These are phyloP conservation scores for Drosophila erecta DNA, from an alignment of 1,140 invertebrate genomes.

Conservation along the genomic window DNA sequence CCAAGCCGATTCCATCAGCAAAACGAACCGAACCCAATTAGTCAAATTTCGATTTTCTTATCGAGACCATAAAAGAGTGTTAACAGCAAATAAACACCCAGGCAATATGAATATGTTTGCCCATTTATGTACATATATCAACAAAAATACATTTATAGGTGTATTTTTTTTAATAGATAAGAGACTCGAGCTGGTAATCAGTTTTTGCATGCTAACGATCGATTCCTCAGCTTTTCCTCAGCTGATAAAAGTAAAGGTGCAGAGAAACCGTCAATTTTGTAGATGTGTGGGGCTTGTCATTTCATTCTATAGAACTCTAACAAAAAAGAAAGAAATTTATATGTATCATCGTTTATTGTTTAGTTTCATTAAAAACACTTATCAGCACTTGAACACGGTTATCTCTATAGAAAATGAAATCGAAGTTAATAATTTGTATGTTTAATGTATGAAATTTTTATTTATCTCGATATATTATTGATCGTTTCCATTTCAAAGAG, in stretches of 20 bases:
- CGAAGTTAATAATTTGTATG: too few species aligned
- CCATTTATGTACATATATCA: background rate
- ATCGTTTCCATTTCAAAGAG: background rate
- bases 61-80: constrained; percentile 37
- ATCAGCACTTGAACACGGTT: background rate
- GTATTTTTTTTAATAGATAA: constrained; percentile 31
- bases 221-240: constrained; percentile 18
- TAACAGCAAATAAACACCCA: constrained; percentile 45
- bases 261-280: constrained; percentile 5
- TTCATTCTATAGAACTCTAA: background rate
- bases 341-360: background rate
- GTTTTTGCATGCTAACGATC: constrained; percentile 7
- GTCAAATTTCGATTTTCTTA: constrained; percentile 42
- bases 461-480: too few species aligned
- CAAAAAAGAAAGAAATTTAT: background rate
- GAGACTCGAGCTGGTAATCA: constrained; percentile 15
- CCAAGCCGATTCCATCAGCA: constrained; percentile 1
- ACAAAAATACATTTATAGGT: constrained; percentile 11
- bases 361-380: background rate
- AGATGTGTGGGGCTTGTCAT: background rate
- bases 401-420: background rate
- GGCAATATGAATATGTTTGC: constrained; percentile 20
- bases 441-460: too few species aligned
- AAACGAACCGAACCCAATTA: constrained; percentile 23
- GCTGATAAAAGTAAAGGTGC: constrained; percentile 18